Base-by-base conservation (phyloP, 2,113 vertebrate genomes). In the Harpagus bidentatus region DNA sequence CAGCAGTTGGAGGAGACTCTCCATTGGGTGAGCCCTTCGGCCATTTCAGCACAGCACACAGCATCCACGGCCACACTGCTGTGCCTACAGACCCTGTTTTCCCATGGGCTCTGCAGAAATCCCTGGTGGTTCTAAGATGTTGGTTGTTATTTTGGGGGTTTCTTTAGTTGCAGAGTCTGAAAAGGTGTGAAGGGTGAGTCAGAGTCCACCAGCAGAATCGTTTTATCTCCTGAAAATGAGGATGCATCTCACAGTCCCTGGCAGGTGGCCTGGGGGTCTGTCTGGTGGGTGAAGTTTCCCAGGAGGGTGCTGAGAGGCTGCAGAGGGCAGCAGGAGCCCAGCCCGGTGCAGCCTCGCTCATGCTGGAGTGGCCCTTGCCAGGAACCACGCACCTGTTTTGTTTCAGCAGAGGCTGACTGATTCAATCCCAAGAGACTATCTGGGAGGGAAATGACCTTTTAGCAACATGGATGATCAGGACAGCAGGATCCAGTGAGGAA, bases 321-420 rank as follows among this genome's bases (percentile, higher is more conserved):
- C 28, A 67, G 72, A 59, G 13, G 42, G 28, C 32, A 67, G 42
- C 2, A 6, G n/a, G 29, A 63, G 9, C 56, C 22, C 36, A 47
- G 21, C 8, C 16, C 2, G 2, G 34, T 19, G 26, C 40, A 78
- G 9, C 21, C 31, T 72, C 53, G 13, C 58, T 67, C 12, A 16
- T 5, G 7, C n/a, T 73, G 67, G 28, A 83, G 52, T 7, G 6
- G 32, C 25, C 32, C 16, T 73, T 82, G 43, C 17, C 16, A 16
- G 59, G 58, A 73, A 29, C 71, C 42, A 11, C 0, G 0, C 2
- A 4, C 25, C 11, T 2, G 4, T 53, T 81, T 77, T 16, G 6
- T 69, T 69, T 63, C 34, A 43, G 58, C 6, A 2, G 16, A n/a
- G 43, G 50, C 25, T 55, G 56, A 23, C 11, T 50, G 56, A 38